These are phyloP conservation scores for Idaea dimidiata DNA, from an alignment of 2,888 invertebrate species.

Conservation along the genomic window DNA sequence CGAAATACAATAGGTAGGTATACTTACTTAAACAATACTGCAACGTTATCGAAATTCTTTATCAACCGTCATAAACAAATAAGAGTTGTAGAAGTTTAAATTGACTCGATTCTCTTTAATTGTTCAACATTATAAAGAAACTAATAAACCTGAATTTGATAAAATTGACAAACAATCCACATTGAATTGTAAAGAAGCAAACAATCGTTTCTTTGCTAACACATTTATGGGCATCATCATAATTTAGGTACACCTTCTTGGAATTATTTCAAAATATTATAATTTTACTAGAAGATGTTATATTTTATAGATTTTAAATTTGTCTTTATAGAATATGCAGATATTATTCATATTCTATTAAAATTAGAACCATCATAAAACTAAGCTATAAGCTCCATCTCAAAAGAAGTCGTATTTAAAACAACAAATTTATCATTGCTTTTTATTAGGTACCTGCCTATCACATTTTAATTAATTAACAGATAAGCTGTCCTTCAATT, in stretches of 20 bases:
- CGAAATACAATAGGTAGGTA: slow-evolving; percentile 20
- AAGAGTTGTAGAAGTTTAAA: slow-evolving; percentile 30
- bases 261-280: no score
- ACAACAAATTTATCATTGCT: neutral
- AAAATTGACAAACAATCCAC: slow-evolving; percentile 28
- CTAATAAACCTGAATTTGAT: slow-evolving; percentile 54
- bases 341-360: no score
- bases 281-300: no score
- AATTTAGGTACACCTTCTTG: no score
- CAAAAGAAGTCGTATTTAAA: neutral
- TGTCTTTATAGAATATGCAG: no score
- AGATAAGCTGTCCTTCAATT: neutral
- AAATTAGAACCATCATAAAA: no score
- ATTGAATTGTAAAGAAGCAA: slow-evolving; percentile 27
- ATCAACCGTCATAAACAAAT: slow-evolving; percentile 35
- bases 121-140: slow-evolving; percentile 54
- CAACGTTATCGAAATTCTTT: slow-evolving; percentile 33
- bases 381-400: no score
- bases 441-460: neutral
- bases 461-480: neutral
- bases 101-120: slow-evolving; percentile 48
- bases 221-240: slow-evolving; percentile 7
- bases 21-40: slow-evolving; percentile 24
- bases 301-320: no score
- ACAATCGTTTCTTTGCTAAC: slow-evolving; percentile 9